Percentiles rank a stretch among this genome's conserved stretches.
Evolutionary conservation across 2,888 invertebrate genomes (phyloP).

Genomic region (Philereme transversata): DNA sequence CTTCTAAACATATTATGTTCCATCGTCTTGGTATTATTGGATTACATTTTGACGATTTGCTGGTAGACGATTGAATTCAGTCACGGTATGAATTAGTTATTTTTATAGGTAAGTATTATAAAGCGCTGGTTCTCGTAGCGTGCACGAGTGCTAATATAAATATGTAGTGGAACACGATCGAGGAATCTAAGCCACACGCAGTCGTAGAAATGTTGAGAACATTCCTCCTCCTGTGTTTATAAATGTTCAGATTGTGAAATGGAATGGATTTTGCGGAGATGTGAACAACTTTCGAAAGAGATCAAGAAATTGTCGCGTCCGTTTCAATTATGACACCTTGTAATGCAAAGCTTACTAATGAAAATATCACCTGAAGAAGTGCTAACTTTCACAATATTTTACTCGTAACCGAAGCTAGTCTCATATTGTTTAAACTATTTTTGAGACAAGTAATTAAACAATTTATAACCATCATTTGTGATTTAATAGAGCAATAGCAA

Average conservation of each 20-base stretch:
- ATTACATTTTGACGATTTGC: conserved; percentile 23
- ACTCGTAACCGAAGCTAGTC: conserved; percentile 17
- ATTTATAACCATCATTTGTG: not conserved
- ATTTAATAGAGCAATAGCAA: not conserved
- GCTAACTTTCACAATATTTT: conserved; percentile 26
- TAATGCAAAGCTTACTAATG: conserved; percentile 20
- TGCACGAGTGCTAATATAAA: conserved; percentile 63
- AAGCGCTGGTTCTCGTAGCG: conserved; percentile 53
- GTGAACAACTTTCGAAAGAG: conserved; percentile 20
- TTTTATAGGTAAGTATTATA: conserved; percentile 32
- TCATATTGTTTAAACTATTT: not conserved
- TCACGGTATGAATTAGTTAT: conserved; percentile 34
- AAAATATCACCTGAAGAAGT: conserved; percentile 22
- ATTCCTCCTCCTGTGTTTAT: conserved; percentile 34
- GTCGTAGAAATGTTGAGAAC: conserved; percentile 16
- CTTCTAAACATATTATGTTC: conserved; percentile 50
- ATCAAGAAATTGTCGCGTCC: conserved; percentile 15
- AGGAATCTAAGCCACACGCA: conserved; percentile 33
- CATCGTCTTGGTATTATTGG: conserved; percentile 31
- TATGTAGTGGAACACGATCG: conserved; percentile 35
- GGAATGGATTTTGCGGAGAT: conserved; percentile 31
- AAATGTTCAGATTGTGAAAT: conserved; percentile 41
- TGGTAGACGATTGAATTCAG: conserved; percentile 22
- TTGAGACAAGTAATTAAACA: conserved; percentile 2
- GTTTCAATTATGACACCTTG: conserved; percentile 18